phyloP scores from a whole-genome alignment of 2,113 vertebrate species.

The Corvus moneduloides region DNA sequence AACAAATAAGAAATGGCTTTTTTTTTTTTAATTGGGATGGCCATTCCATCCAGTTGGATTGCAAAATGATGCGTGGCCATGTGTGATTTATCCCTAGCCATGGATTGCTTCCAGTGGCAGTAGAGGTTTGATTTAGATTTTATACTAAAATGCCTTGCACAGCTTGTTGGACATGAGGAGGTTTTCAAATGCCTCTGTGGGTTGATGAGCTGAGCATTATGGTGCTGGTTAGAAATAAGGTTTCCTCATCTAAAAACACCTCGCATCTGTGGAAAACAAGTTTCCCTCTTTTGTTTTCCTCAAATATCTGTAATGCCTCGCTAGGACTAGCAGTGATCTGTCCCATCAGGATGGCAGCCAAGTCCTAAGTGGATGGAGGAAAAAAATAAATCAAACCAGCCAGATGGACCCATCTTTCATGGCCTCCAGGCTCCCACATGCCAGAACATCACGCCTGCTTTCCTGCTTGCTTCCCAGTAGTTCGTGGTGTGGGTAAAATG shows the following conservation, averaged over 20 bases:
- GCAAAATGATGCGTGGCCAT: not conserved
- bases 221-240: not conserved
- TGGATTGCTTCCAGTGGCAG: slow-evolving; percentile 20
- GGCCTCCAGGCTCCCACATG: not conserved
- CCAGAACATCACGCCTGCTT: not conserved
- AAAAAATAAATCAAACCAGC: not conserved
- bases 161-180: not conserved
- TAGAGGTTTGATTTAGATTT: not conserved
- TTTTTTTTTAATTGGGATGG: not conserved
- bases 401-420: not conserved
- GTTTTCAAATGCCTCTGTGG: not conserved
- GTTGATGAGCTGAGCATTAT: not conserved
- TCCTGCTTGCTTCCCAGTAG: not conserved
- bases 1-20: slow-evolving; percentile 45
- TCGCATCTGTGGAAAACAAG: not conserved
- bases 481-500: rapidly evolving
- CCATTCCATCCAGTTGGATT: slow-evolving; percentile 38
- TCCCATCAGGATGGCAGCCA: slow-evolving; percentile 15
- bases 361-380: not conserved
- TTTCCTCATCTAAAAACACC: not conserved
- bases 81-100: not conserved
- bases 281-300: not conserved
- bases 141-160: not conserved
- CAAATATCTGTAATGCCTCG: not conserved
- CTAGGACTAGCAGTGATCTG: not conserved